Percentiles rank a stretch among this genome's conserved stretches.
Evolutionary conservation across 2,888 invertebrate genomes (phyloP).

Genomic region (Aphodius granarius): DNA sequence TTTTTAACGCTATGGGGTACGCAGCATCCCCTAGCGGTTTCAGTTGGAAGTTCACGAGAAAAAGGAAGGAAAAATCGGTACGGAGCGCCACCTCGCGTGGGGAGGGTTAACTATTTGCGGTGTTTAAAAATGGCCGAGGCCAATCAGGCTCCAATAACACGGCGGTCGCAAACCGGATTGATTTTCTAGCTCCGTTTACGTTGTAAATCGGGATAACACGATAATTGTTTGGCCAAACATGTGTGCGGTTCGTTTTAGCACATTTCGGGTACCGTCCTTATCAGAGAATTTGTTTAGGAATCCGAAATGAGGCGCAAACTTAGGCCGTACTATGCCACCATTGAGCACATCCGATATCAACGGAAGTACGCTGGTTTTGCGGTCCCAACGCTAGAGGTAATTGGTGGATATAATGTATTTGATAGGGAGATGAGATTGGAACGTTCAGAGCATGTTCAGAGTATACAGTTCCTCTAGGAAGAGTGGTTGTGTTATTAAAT

Average conservation of each 20-base stretch:
- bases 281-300: background rate
- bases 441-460: background rate
- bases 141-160: background rate
- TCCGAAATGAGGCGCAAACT: background rate
- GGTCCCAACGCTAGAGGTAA: background rate
- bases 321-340: background rate
- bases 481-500: no score
- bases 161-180: conserved; percentile 4
- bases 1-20: background rate
- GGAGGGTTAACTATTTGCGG: conserved; percentile 9
- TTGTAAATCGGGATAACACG: background rate
- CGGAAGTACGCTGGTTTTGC: background rate
- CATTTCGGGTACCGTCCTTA: background rate
- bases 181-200: background rate
- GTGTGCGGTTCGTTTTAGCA: conserved; percentile 3
- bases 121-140: conserved; percentile 18
- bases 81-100: background rate
- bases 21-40: background rate
- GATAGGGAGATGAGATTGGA: background rate
- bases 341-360: background rate
- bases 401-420: no score
- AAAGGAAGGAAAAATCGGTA: background rate
- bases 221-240: conserved; percentile 6
- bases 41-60: background rate
- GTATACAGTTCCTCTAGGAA: no score